Evolutionary conservation across 2,888 invertebrate species (phyloP).

Genomic region (Plutella xylostella): DNA sequence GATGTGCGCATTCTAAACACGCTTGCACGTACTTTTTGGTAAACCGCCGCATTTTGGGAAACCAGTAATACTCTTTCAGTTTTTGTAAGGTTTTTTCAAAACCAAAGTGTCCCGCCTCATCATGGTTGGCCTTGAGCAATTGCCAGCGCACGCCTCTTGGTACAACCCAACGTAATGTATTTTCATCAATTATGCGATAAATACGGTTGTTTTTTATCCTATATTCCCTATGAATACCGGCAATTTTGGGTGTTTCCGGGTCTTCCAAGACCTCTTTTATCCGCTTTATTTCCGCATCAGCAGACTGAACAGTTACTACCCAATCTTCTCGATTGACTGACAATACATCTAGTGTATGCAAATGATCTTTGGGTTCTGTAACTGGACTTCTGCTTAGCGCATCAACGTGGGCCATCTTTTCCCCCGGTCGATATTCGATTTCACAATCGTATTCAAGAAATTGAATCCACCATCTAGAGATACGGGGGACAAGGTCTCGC

Average conservation of each 20-base stretch:
- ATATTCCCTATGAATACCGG: too few relatives aligned
- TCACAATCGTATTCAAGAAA: constrained; percentile 25
- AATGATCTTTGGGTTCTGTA: not conserved
- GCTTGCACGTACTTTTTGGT: constrained; percentile 8
- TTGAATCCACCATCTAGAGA: constrained; percentile 28
- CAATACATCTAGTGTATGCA: not conserved
- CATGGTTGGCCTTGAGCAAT: constrained; percentile 10
- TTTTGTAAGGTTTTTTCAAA: constrained; percentile 10
- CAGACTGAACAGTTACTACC: constrained; percentile 10
- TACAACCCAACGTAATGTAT: too few relatives aligned
- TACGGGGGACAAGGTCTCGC: constrained; percentile 22
- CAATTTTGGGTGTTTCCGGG: too few relatives aligned
- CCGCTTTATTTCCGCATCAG: constrained; percentile 12
- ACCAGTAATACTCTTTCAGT: constrained; percentile 9
- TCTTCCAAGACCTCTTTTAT: constrained; percentile 9
- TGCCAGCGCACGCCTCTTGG: too few relatives aligned
- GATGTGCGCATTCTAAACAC: constrained; percentile 10
- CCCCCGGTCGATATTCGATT: constrained; percentile 26
- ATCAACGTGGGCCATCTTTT: constrained; percentile 27
- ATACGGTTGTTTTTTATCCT: too few relatives aligned
- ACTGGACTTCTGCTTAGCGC: constrained; percentile 13
- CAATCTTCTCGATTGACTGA: constrained; percentile 13
- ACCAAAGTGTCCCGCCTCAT: constrained; percentile 7
- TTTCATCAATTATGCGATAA: too few relatives aligned
- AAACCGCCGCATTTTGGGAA: constrained; percentile 6